Evolutionary conservation across 1,140 invertebrate species (phyloP), one percentile per base, ranked within the genome.

Genomic region (Trypoxylus dichotomus): DNA sequence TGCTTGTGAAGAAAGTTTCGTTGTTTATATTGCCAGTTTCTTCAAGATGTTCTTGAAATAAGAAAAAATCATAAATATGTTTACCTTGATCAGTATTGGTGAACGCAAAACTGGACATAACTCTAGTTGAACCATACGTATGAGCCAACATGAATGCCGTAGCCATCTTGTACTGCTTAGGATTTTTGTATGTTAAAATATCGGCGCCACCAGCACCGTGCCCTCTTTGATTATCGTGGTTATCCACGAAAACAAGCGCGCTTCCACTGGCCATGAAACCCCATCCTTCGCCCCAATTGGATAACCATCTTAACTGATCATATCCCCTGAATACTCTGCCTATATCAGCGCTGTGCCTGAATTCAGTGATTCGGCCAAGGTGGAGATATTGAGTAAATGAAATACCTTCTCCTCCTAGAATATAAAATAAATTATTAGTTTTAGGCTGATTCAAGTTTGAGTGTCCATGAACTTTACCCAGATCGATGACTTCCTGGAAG

Each of bases 401-500:
- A 74, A 94, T 86, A 72, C 91, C 90, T 83, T 94, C 94, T 24
- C 90, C 88, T 54, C 90, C 84, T 71, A 19, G 19, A 54, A 54
- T 54, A 54, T 54, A 19, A 15, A 47, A 1, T 1, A 3, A 1
- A n/a, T 54, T n/a, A 54, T n/a, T 19, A n/a, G 47, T 6, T 54
- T 54, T 1, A 37, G 32, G 32, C 2, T n/a, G 7, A 3, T n/a
- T 21, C 0, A 15, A 3, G 19, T 19, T 19, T n/a, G 15, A n/a
- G 7, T n/a, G 47, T 3, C 15, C 13, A n/a, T 6, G 47, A 54
- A 68, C 27, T 29, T 68, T 68, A 74, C 72, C 72, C 21, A 90
- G 86, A 85, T 96, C 94, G 72, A 95, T 94, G 5, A 96, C 94
- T 87, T 97, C 95, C 83, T 95, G 94, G 83, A 89, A 93, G 79